phyloP scores from a whole-genome alignment of 2,888 invertebrate species.

The Tipula confusa region DNA sequence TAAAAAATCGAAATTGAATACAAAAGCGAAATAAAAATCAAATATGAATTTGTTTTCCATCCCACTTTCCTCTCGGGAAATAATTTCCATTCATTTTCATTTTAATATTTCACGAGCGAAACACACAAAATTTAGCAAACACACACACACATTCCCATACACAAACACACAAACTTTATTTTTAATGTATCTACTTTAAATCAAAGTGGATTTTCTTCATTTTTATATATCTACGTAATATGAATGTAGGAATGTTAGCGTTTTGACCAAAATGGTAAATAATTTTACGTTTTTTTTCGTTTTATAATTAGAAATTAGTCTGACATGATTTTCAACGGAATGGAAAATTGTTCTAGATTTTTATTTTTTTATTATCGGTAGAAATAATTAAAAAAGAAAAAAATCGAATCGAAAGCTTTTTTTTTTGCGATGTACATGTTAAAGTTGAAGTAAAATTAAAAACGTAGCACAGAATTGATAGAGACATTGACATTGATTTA shows the following conservation, averaged over 20 bases:
- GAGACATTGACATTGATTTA: slow-evolving; percentile 1
- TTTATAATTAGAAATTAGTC: not conserved
- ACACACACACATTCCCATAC: not conserved
- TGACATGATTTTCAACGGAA: not conserved
- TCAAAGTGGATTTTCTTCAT: not conserved
- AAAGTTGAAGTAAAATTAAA: not conserved
- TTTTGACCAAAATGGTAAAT: not conserved
- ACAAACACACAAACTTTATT: not conserved
- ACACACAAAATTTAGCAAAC: not conserved
- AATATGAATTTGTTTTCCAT: not conserved
- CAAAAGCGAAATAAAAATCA: slow-evolving; percentile 1
- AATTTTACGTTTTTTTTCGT: not conserved
- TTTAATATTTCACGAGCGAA: not conserved
- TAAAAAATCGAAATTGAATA: slow-evolving; percentile 21
- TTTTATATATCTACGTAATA: not conserved
- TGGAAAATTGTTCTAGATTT: not conserved
- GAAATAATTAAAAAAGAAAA: not conserved
- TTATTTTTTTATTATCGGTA: not conserved
- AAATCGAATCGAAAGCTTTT: not conserved
- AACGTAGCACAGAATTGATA: not conserved
- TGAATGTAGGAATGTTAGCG: not conserved
- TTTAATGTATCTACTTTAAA: not conserved
- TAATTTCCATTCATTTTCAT: not conserved
- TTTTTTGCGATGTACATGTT: not conserved
- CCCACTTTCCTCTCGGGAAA: slow-evolving; percentile 9